These are phyloP conservation scores for Pachycephus smyrnensis DNA, from an alignment of 2,888 invertebrate genomes.

Conservation along the genomic window DNA sequence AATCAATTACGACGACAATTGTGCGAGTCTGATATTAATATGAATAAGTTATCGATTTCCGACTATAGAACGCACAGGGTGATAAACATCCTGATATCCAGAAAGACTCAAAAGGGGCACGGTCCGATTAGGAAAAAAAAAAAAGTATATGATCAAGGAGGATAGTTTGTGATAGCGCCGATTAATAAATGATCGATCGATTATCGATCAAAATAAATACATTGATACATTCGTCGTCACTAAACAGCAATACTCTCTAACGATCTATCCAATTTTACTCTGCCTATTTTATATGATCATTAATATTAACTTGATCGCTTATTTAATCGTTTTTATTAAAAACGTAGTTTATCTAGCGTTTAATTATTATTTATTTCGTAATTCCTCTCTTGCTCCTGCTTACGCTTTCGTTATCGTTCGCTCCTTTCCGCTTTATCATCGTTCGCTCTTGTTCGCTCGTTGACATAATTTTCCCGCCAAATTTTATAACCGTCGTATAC, in stretches of 20 bases:
- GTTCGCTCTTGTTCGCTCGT: neutral
- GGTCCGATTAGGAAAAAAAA: neutral
- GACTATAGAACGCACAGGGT: neutral
- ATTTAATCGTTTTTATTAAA: slow-evolving; percentile 11
- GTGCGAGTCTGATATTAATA: neutral
- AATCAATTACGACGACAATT: neutral
- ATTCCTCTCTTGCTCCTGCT: slow-evolving; percentile 3
- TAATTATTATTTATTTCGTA: slow-evolving; percentile 4
- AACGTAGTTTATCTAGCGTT: slow-evolving; percentile 10
- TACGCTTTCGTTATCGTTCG: neutral
- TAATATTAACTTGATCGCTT: slow-evolving; percentile 18
- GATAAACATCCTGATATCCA: neutral
- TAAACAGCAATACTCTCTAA: slow-evolving; percentile 19
- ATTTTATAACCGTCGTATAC: no score
- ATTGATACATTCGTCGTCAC: slow-evolving; percentile 16
- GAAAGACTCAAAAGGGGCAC: neutral
- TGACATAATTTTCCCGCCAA: no score
- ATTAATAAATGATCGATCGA: slow-evolving; percentile 10
- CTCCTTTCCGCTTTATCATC: neutral
- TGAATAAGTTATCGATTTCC: neutral
- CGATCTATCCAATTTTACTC: slow-evolving; percentile 13
- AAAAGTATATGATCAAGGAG: neutral
- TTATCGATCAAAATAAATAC: slow-evolving; percentile 15
- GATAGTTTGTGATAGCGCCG: slow-evolving; percentile 1
- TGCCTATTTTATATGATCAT: neutral